Percentiles rank a stretch among this genome's conserved stretches.
Conservation (phyloP, 2,113 vertebrate species). For the Mesoclemmys tuberculata region DNA sequence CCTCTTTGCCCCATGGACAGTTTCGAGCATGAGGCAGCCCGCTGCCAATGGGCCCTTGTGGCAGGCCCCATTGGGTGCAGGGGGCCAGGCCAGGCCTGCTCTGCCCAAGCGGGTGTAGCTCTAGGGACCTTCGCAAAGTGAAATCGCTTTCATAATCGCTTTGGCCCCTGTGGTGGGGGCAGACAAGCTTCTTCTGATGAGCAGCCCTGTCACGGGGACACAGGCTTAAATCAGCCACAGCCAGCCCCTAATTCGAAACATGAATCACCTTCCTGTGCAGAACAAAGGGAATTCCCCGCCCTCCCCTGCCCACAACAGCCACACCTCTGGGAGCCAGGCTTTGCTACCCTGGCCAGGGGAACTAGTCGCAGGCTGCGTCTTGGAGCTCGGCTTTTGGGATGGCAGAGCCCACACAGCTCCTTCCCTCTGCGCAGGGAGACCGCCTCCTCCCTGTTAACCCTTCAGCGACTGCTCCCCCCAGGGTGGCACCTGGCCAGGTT, state of each 20-base stretch:
- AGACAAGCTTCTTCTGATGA: too few relatives aligned
- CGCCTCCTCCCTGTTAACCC: not conserved
- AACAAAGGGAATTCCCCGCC: not conserved
- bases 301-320: not conserved
- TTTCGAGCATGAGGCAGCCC: not conserved
- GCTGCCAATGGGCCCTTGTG: not conserved
- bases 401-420: not conserved
- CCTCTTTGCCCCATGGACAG: not conserved
- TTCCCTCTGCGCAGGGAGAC: not conserved
- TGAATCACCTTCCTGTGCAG: not conserved
- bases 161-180: not conserved
- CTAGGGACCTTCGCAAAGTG: too few relatives aligned
- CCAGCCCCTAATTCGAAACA: not conserved
- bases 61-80: not conserved
- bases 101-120: not conserved
- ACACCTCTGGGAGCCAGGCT: not conserved
- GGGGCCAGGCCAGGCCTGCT: not conserved
- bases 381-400: not conserved
- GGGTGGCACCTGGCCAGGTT: not conserved
- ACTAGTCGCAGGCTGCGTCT: not conserved
- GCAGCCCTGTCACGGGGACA: not conserved
- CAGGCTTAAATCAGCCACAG: not conserved
- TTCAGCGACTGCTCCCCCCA: not conserved
- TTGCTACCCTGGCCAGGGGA: not conserved
- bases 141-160: not conserved